phyloP scores from a whole-genome alignment of 2,113 vertebrate genomes.

The Rhinolophus sinicus region DNA sequence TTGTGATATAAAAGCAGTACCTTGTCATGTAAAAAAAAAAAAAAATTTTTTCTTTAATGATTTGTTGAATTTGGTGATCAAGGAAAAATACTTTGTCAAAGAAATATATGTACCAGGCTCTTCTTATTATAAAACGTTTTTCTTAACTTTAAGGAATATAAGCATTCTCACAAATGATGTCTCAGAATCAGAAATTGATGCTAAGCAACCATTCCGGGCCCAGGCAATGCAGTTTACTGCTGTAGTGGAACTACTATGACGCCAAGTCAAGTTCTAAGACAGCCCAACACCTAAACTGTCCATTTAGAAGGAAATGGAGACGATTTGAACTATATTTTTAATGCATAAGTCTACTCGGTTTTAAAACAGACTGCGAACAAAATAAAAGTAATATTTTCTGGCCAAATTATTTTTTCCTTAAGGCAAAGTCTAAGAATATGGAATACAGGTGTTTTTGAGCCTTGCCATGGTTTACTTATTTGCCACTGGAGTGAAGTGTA shows the following conservation, averaged over 20 bases:
- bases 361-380: conserved; percentile 33
- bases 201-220: background rate
- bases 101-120: background rate
- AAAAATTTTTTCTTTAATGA: too few species aligned
- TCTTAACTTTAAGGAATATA: conserved; percentile 44
- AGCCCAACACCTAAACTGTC: background rate
- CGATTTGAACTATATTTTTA: conserved; percentile 53
- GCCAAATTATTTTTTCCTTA: conserved; percentile 12
- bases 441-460: background rate
- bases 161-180: background rate
- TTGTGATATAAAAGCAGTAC: background rate
- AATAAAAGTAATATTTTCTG: conserved; percentile 49
- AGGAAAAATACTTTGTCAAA: conserved; percentile 42
- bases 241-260: background rate
- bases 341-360: background rate
- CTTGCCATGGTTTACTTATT: conserved; percentile 24
- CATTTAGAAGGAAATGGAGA: conserved; percentile 41
- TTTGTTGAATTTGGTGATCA: background rate
- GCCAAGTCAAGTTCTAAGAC: background rate
- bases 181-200: conserved; percentile 34
- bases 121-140: conserved; percentile 27
- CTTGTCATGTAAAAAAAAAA: conserved; percentile 17
- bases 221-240: background rate
- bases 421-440: background rate
- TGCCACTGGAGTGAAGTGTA: background rate